phyloP scores from a whole-genome alignment of 2,888 invertebrate species.

The Cartodere bifasciata region DNA sequence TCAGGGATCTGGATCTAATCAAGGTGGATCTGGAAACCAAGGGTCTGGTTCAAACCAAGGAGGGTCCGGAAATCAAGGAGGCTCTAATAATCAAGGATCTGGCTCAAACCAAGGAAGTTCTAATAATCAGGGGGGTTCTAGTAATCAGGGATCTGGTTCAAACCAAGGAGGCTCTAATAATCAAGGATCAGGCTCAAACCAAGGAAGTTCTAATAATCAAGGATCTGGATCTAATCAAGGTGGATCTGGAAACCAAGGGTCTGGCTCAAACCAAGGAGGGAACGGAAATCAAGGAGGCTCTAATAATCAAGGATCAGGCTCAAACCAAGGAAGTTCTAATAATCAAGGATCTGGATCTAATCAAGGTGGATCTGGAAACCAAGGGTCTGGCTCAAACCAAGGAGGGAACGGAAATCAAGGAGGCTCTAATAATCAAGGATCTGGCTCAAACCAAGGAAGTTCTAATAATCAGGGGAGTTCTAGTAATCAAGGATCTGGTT shows the following conservation, averaged over 20 bases:
- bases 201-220: constrained; percentile 2
- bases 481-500: constrained; percentile 8
- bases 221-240: constrained; percentile 2
- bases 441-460: background rate
- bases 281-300: constrained; percentile 8
- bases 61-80: constrained; percentile 6
- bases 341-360: constrained; percentile 9
- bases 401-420: background rate
- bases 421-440: background rate
- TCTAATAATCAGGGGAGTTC: constrained; percentile 3
- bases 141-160: too few species aligned
- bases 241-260: too few species aligned
- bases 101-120: too few species aligned
- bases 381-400: constrained; percentile 7
- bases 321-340: constrained; percentile 13
- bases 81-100: constrained; percentile 6
- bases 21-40: constrained; percentile 9
- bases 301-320: constrained; percentile 7
- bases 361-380: constrained; percentile 7
- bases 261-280: constrained; percentile 2
- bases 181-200: constrained; percentile 9
- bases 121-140: constrained; percentile 4
- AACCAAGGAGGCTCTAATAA: constrained; percentile 1
- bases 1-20: constrained; percentile 2
- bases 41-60: constrained; percentile 8